Percentiles rank a stretch among this genome's conserved stretches.
These are phyloP conservation scores for Acleris sparsana DNA, from an alignment of 2,888 invertebrate genomes.

Conservation along the genomic window DNA sequence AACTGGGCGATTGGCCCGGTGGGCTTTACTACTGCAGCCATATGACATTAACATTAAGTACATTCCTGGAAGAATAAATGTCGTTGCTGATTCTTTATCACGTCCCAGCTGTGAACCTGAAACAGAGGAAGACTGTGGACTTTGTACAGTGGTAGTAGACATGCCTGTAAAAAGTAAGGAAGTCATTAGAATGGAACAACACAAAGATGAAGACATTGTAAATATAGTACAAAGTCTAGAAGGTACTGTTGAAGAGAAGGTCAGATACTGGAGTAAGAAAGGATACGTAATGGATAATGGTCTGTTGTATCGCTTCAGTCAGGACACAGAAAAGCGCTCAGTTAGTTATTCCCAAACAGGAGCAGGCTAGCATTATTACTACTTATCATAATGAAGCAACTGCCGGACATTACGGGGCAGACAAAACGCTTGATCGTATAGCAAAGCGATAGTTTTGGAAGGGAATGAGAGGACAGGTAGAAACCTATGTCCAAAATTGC, in stretches of 20 bases:
- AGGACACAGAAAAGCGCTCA: too few species aligned
- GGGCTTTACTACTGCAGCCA: constrained; percentile 56
- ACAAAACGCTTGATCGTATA: too few species aligned
- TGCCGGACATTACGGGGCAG: too few species aligned
- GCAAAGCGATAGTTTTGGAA: too few species aligned
- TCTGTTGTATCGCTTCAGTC: too few species aligned
- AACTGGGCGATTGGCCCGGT: constrained; percentile 61
- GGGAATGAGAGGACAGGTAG: too few species aligned
- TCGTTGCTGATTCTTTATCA: constrained; percentile 56
- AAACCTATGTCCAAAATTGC: too few species aligned
- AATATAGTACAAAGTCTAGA: constrained; percentile 3
- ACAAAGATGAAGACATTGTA: neutral
- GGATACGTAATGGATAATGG: too few species aligned
- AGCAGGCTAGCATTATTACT: too few species aligned
- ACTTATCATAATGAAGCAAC: too few species aligned
- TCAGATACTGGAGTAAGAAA: too few species aligned
- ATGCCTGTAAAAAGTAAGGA: neutral
- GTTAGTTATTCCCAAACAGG: too few species aligned
- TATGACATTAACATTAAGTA: constrained; percentile 55
- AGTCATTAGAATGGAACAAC: constrained; percentile 9
- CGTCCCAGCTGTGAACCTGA: neutral
- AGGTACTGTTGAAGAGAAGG: constrained; percentile 30
- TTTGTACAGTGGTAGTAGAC: neutral
- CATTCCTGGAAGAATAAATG: constrained; percentile 53
- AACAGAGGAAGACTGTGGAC: neutral